Evolutionary conservation across 2,888 invertebrate genomes (phyloP).

Genomic region (Ischnura elegans): DNA sequence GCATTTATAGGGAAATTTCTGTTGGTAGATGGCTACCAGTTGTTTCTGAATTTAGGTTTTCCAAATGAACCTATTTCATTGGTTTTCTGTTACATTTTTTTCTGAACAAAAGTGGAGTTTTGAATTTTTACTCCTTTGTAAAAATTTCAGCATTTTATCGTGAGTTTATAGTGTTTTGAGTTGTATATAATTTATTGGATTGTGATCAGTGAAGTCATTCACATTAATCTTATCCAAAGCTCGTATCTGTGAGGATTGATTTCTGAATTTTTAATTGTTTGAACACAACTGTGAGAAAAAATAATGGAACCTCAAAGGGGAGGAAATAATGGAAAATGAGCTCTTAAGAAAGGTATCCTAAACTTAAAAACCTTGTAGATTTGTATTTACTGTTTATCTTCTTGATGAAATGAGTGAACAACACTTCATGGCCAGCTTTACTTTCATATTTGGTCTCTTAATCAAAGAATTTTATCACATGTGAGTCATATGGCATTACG

Average conservation of each 20-base stretch:
- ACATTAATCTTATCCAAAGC: not conserved
- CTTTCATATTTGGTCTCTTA: not conserved
- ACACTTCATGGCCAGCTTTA: not conserved
- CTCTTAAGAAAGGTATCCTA: not conserved
- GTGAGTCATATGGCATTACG: not conserved
- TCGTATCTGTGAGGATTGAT: not conserved
- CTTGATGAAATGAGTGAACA: not conserved
- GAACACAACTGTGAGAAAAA: not conserved
- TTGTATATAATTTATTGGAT: not conserved
- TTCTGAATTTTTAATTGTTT: not conserved
- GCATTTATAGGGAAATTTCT: conserved; percentile 17
- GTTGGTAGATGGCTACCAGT: not conserved
- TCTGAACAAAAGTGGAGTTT: not conserved
- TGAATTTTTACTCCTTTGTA: not conserved
- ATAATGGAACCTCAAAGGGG: not conserved
- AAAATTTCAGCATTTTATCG: not conserved
- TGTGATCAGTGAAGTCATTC: not conserved
- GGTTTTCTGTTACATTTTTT: not conserved
- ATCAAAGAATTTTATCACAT: not conserved
- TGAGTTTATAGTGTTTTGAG: not conserved
- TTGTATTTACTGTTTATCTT: not conserved
- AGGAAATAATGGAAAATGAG: not conserved
- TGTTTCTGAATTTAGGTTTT: not conserved
- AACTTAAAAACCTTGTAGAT: not conserved
- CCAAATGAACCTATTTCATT: not conserved